Base-by-base conservation (phyloP, 2,113 vertebrate species). In the Myodes glareolus region DNA sequence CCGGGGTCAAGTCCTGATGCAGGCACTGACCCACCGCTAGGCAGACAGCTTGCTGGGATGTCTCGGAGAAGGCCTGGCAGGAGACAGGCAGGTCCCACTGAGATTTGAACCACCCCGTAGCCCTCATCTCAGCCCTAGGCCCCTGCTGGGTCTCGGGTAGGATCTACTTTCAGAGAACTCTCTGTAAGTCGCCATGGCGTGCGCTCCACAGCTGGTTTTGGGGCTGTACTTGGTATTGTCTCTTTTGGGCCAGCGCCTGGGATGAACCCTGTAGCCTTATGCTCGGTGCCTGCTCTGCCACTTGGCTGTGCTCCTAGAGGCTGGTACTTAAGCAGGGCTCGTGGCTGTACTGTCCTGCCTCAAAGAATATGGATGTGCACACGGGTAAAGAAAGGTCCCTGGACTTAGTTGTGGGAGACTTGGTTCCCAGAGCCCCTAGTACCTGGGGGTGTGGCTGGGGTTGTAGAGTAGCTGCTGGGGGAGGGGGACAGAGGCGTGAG, bases 161-260 rank as follows among this genome's bases (percentile, higher is more conserved):
- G 16, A 8, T 36, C 27, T 55, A 47, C 33, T 42, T 72, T 82
- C 31, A 45, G 90, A 81, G 81, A 42, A 65, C 2, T 31, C 3
- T n/a, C 4, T 33, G 36, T 21, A 72, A 72, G 33, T 4, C 1
- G 4, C 7, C 17, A 0, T 2, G 12, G 11, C 1, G 7, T 21
- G 2, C 4, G 42, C 29, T 6, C 27, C 23, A 25, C 42, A 1
- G 39, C 92, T 16, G n/a, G 42, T 27, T 47, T 75, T 7, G 13
- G 8, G 21, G 25, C 33, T 11, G 23, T 29, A 29, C 13, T 23
- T 52, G 45, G 47, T n/a, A 21, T 52, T 50, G 33, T 25, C 45
- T 88, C 47, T 88, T n/a, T 88, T 55, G 36, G 68, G 33, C 7
- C n/a, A 33, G 50, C 14, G 68, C 21, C 23, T 47, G 67, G 68